phyloP scores from a whole-genome alignment of 2,113 vertebrate species.

The Etheostoma cragini region DNA sequence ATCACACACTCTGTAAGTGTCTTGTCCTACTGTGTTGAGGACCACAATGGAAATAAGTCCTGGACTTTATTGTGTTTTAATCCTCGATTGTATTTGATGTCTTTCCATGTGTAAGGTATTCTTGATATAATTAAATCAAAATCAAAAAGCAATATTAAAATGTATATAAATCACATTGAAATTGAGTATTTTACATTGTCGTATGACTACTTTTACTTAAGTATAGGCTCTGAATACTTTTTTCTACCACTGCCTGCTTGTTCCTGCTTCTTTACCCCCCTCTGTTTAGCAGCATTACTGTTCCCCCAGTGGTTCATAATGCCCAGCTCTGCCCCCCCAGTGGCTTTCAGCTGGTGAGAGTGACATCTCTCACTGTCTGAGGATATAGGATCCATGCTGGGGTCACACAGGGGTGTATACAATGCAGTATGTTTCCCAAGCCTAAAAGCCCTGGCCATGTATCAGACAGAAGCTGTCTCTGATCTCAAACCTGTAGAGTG shows the following conservation, averaged over 20 bases:
- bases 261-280: constrained; percentile 18
- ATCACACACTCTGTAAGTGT: no score
- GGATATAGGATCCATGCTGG: constrained; percentile 73
- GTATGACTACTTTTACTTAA: neutral
- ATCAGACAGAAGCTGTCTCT: constrained; percentile 71
- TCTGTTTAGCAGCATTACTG: constrained; percentile 22
- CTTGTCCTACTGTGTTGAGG: no score
- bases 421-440: constrained; percentile 64
- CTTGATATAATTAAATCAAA: no score
- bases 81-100: no score
- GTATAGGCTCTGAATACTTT: neutral
- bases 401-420: constrained; percentile 70
- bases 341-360: constrained; percentile 70
- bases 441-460: constrained; percentile 48
- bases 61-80: no score
- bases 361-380: constrained; percentile 67
- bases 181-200: neutral
- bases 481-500: constrained; percentile 75
- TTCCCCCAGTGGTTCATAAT: constrained; percentile 57
- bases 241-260: neutral
- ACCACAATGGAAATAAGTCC: no score
- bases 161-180: neutral
- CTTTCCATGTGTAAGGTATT: no score
- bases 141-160: no score
- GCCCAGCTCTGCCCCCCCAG: constrained; percentile 52